Conservation (phyloP, 1,140 invertebrate species). For the Pogonus chalceus region DNA sequence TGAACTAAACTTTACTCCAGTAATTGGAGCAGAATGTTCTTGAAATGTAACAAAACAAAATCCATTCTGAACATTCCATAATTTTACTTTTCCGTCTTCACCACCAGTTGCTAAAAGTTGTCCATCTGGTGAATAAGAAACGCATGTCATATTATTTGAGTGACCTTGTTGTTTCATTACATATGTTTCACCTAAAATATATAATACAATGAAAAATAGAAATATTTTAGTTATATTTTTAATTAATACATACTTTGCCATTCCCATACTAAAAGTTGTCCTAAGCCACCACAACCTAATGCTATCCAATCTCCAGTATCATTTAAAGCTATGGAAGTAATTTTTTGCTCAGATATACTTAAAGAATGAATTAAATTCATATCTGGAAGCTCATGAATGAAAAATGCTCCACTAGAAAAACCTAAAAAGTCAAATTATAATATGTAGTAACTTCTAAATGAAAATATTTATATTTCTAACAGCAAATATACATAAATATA, state of each 20-base stretch:
- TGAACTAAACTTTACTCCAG: conserved; percentile 72
- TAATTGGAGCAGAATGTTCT: conserved; percentile 77
- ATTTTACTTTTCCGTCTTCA: conserved; percentile 90
- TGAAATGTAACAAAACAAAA: conserved; percentile 93
- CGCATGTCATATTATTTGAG: conserved; percentile 74
- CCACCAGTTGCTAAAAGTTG: conserved; percentile 85
- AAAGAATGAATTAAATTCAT: conserved; percentile 87
- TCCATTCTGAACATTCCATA: conserved; percentile 84
- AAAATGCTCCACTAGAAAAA: conserved; percentile 74
- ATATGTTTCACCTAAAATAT: conserved; percentile 69
- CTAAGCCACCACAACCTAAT: conserved; percentile 69
- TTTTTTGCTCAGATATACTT: conserved; percentile 69
- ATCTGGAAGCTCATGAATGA: conserved; percentile 86
- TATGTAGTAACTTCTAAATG: too few species aligned
- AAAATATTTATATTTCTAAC: too few species aligned
- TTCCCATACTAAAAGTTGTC: conserved; percentile 94
- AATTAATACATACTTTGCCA: conserved; percentile 73
- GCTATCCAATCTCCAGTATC: conserved; percentile 90
- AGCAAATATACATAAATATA: too few species aligned
- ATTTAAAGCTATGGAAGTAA: conserved; percentile 76
- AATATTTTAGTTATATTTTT: neutral
- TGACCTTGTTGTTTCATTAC: conserved; percentile 97
- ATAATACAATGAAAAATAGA: conserved; percentile 6
- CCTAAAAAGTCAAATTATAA: too few species aligned
- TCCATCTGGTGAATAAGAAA: conserved; percentile 87